A percentile compares a stretch with the other conserved stretches of the same genome.
Evolutionary conservation across 2,113 vertebrate genomes (phyloP).

Genomic region (Choloepus hoffmanni): DNA sequence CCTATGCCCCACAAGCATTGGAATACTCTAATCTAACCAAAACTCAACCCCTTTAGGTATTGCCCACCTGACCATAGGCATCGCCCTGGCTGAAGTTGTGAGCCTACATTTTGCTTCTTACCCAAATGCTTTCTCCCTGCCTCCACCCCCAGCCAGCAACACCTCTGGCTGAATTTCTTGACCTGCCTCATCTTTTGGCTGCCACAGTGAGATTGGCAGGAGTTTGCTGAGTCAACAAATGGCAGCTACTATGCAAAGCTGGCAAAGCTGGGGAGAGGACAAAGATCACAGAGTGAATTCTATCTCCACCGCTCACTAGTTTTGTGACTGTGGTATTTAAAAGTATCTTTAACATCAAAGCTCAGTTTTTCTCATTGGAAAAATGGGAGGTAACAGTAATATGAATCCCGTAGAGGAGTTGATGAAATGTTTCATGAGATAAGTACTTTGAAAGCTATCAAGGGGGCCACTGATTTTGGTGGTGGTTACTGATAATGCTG

Average conservation of each 20-base stretch:
- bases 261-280: neutral
- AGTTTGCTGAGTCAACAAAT: neutral
- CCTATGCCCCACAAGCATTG: neutral
- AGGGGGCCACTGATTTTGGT: neutral
- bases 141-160: neutral
- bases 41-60: neutral
- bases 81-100: rapidly evolving
- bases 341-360: neutral
- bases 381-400: neutral
- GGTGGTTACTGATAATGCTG: rapidly evolving
- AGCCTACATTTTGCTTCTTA: neutral
- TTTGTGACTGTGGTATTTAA: neutral
- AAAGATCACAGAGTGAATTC: neutral
- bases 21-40: neutral
- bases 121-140: neutral
- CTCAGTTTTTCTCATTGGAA: neutral
- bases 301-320: neutral
- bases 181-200: neutral
- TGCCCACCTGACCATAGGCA: rapidly evolving
- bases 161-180: neutral
- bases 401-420: neutral
- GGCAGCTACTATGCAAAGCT: neutral
- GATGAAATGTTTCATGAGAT: neutral
- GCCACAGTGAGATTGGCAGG: neutral
- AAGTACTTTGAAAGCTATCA: neutral